Evolutionary conservation across 2,797 vertebrate genomes (phyloP).

Genomic region (Hypotaenidia philippensis): DNA sequence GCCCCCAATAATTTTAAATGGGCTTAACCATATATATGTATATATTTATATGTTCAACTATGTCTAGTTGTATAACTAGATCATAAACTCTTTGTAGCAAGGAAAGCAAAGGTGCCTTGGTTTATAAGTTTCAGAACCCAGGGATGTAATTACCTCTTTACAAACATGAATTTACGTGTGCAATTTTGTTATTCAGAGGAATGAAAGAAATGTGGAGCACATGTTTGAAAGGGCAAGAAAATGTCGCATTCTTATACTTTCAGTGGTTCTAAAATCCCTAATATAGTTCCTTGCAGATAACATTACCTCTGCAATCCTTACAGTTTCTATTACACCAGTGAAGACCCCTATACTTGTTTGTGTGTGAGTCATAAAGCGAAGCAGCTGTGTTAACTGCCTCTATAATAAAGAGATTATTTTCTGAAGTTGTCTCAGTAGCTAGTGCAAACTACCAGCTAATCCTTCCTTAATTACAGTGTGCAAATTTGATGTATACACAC

Average conservation of each 20-base stretch:
- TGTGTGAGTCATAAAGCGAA: neutral
- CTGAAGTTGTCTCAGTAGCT: neutral
- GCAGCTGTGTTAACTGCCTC: neutral
- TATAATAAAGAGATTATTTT: neutral
- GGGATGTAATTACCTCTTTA: conserved; percentile 25
- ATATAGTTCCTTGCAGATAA: neutral
- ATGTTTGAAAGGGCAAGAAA: conserved; percentile 8
- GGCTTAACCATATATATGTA: neutral
- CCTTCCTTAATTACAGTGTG: neutral
- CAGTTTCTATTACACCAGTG: neutral
- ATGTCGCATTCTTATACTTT: neutral
- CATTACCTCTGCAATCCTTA: neutral
- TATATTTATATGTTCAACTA: neutral
- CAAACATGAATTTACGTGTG: neutral
- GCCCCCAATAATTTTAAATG: neutral
- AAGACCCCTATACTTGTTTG: neutral
- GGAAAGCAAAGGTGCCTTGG: neutral
- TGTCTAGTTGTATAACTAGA: conserved; percentile 10
- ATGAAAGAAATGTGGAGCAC: neutral
- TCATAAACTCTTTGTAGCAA: neutral
- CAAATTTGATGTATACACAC: neutral
- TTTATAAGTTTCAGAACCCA: conserved; percentile 4
- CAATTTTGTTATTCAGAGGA: conserved; percentile 18
- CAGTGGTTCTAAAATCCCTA: neutral
- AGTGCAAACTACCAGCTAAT: neutral